Evolutionary conservation across 1,140 invertebrate species (phyloP), one percentile per base, ranked within the genome.

Genomic region (Apocrypta bakeri): DNA sequence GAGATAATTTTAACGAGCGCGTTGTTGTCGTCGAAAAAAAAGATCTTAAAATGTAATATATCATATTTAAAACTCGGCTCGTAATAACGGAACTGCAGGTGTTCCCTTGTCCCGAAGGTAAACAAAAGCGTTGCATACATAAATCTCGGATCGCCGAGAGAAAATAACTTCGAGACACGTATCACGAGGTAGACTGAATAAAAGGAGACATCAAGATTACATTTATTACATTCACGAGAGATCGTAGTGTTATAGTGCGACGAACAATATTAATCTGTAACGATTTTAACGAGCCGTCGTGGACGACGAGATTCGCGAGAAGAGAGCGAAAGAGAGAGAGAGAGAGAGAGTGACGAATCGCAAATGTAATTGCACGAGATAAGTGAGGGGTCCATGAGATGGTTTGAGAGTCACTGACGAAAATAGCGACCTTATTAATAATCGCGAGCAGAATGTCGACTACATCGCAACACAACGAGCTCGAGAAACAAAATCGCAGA

Each of bases 391-490:
- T 37, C 1, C 79, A 74, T 29, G 64, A 24, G 64, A 11, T 11
- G 27, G 71, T 74, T 81, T 66, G 79, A 81, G 79, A 74, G 61
- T 48, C 79, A 80, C 31, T 66, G 79, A 81, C 79, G 25, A 72
- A 81, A 81, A 81, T 81, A 81, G 79, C 56, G 71, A 12, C 61
- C 79, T 74, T 75, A 81, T 81, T 81, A 81, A 75, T 81, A 80
- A 79, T 79, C 77, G 68, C 68, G 29, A 66, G 64, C 17, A 42
- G 48, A 80, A 64, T 75, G 66, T 61, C 72, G 79, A 78, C 75
- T 42, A 63, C 14, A 33, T 27, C 73, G 61, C 21, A 33, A 72
- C 33, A 66, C 21, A 78, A 48, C 25, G 12, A 66, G 40, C 17
- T 66, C 48, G 42, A 69, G 77, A 71, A 64, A 76, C 42, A 37